These are phyloP conservation scores for Aplysina aerophoba DNA, from an alignment of 37 sponge, comb jelly and placozoan genomes.

Conservation along the genomic window DNA sequence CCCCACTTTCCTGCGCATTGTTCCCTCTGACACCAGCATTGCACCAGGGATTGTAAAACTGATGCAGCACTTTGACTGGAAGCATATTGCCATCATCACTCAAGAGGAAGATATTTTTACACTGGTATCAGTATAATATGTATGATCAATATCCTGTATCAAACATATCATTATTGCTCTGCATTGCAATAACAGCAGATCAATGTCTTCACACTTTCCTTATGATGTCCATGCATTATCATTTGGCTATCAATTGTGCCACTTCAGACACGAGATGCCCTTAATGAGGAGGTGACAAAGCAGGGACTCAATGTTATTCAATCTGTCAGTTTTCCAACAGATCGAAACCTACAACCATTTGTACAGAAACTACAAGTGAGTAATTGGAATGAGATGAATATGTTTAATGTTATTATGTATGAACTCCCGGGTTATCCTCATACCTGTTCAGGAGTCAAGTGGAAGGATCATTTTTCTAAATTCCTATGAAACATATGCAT, in stretches of 20 bases:
- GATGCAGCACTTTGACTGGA: slow-evolving; percentile 17
- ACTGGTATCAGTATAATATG: not conserved
- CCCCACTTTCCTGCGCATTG: slow-evolving; percentile 27
- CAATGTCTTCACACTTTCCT: not conserved
- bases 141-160: not conserved
- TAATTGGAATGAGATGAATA: no score
- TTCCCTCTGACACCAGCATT: slow-evolving; percentile 4
- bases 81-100: slow-evolving; percentile 9
- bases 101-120: slow-evolving; percentile 30
- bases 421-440: no score
- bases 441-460: slow-evolving; percentile 44
- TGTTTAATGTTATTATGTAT: no score
- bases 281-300: not conserved
- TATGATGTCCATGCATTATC: not conserved
- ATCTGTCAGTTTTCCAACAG: not conserved
- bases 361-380: not conserved
- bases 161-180: no score
- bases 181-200: no score
- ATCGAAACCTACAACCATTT: not conserved
- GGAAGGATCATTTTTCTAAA: slow-evolving; percentile 67
- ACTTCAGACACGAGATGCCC: not conserved
- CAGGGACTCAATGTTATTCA: not conserved
- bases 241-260: not conserved
- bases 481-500: slow-evolving; percentile 40
- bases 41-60: not conserved